These are phyloP conservation scores for Sipha maydis DNA, from an alignment of 2,888 invertebrate genomes.

Conservation along the genomic window DNA sequence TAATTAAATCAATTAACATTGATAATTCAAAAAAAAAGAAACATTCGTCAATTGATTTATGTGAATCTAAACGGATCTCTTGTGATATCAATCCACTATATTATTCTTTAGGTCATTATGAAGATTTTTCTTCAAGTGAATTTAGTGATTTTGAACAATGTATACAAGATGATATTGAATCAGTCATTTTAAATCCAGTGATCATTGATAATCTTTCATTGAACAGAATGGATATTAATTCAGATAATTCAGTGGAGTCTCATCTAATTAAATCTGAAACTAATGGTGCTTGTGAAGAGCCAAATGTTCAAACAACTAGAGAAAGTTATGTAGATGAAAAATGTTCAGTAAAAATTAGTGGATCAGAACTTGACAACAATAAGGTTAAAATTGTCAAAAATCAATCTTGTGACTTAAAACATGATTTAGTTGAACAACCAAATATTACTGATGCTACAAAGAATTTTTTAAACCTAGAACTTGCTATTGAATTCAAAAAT, in stretches of 20 bases:
- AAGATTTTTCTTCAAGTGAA: conserved; percentile 57
- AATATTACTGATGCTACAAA: conserved; percentile 3
- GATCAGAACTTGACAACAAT: conserved; percentile 79
- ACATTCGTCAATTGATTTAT: conserved; percentile 35
- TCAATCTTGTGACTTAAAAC: conserved; percentile 2
- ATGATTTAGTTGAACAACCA: conserved; percentile 3
- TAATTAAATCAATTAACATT: conserved; percentile 43
- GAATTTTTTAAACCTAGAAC: conserved; percentile 6
- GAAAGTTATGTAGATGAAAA: conserved; percentile 24
- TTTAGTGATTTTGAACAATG: conserved; percentile 55
- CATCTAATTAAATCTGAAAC: conserved; percentile 17
- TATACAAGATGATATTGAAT: conserved; percentile 18
- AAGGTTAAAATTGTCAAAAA: conserved; percentile 71
- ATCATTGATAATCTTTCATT: conserved; percentile 14
- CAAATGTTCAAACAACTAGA: not conserved
- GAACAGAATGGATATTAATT: conserved; percentile 49
- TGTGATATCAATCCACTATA: conserved; percentile 60
- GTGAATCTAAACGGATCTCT: conserved; percentile 31
- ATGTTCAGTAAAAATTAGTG: conserved; percentile 73
- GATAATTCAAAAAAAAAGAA: conserved; percentile 7
- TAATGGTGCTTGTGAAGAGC: conserved; percentile 7
- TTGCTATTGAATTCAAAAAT: not conserved
- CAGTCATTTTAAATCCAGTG: conserved; percentile 27
- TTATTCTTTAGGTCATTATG: conserved; percentile 52
- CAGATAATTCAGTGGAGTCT: conserved; percentile 15